Base-by-base conservation (phyloP, 2,888 invertebrate genomes). In the Chrysomela aeneicollis region DNA sequence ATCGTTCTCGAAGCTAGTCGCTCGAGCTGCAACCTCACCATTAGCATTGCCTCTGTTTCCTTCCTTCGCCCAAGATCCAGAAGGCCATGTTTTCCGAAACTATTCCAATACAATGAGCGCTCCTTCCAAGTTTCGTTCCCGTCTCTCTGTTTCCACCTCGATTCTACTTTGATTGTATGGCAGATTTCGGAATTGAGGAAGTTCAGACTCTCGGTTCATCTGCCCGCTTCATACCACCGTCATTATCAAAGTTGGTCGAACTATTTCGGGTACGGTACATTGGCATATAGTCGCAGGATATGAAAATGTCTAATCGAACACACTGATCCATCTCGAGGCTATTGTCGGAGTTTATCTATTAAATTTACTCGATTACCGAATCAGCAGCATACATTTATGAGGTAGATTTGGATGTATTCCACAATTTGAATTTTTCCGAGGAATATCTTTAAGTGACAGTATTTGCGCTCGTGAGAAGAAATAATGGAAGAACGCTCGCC, bases 131-230 rank as follows among this genome's bases (percentile, higher is more conserved):
- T 42, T 42, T 15, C 42, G 42, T 42, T 42, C 42, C 1, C 42
- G 2, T 3, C 12, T 35, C 35, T 12, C 42, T 15, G 42, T 42
- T 42, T 42, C 42, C 15, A 42, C 42, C 42, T 42, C 42, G 42
- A 42, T 42, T 42, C 42, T 2, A 42, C 42, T 42, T 42, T 42
- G 42, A 42, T 42, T 42, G 42, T 42, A 42, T 15, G 42, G 42
- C 42, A 42, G 42, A 42, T 42, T 42, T 42, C 15, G 42, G n/a
- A 42, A 42, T 42, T 42, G 42, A 42, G 42, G 42, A 42, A 42
- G 42, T 42, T 42, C 42, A 4, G 15, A 15, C 2, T 8, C 42
- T n/a, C 15, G 15, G 42, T 42, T 42, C 12, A 42, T 42, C 42
- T 42, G 42, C 15, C 42, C 15, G n/a, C 42, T 15, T 42, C 12